A percentile compares a stretch with the other conserved stretches of the same genome.
Conservation (phyloP, 2,113 vertebrate genomes). For the Brachyhypopomus occidentalis region DNA sequence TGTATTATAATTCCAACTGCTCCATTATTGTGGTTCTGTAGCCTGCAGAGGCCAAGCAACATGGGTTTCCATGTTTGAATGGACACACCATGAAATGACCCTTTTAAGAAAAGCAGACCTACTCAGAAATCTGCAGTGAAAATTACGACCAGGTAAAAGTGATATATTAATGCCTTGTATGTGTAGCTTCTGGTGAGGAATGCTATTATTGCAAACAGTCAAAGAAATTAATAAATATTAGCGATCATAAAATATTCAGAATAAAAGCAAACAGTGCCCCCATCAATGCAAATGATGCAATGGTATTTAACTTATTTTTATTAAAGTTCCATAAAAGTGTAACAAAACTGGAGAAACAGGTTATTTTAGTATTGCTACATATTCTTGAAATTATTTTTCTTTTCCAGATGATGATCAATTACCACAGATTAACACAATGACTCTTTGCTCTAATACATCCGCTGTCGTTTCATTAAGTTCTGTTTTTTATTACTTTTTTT, state of each 20-base stretch:
- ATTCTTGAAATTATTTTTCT: slow-evolving; percentile 60
- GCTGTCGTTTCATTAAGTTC: slow-evolving; percentile 25
- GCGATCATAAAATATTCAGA: too few relatives aligned
- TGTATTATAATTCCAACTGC: too few relatives aligned
- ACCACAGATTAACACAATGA: slow-evolving; percentile 40
- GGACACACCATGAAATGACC: not conserved
- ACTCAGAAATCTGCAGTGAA: not conserved
- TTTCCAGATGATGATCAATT: slow-evolving; percentile 59
- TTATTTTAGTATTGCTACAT: slow-evolving; percentile 80
- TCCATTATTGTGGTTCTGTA: too few relatives aligned
- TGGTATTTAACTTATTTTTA: slow-evolving; percentile 73
- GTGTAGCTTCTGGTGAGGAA: too few relatives aligned
- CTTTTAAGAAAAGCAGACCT: not conserved
- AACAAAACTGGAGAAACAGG: slow-evolving; percentile 77
- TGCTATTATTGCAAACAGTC: too few relatives aligned
- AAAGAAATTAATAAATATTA: too few relatives aligned
- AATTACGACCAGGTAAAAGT: too few relatives aligned
- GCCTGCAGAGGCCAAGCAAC: too few relatives aligned
- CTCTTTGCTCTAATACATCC: slow-evolving; percentile 2
- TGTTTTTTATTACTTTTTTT: slow-evolving; percentile 32
- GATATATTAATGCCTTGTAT: too few relatives aligned
- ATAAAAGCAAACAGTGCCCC: not conserved
- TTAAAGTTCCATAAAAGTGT: slow-evolving; percentile 85
- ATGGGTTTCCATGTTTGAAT: not conserved
- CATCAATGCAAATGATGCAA: slow-evolving; percentile 10